Conservation (phyloP, 2,888 invertebrate species). For the Platycheirus albimanus region DNA sequence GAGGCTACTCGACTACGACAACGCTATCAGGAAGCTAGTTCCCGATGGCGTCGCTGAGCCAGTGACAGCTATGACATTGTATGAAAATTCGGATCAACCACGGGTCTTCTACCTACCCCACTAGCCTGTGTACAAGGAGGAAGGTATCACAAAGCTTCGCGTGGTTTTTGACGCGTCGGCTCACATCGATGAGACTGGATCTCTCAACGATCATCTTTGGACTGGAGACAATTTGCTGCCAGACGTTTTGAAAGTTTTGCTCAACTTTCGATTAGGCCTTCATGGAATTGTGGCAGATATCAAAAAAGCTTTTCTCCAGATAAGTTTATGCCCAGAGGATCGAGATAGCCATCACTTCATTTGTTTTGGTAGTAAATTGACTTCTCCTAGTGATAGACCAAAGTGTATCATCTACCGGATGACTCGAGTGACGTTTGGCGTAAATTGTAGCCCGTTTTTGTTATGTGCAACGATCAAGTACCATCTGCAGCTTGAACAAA, state of each 20-base stretch:
- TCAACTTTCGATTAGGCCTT: constrained; percentile 32
- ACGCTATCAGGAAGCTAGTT: neutral
- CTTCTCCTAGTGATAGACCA: constrained; percentile 8
- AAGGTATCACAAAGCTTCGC: no score
- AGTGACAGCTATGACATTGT: neutral
- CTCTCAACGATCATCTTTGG: constrained; percentile 44
- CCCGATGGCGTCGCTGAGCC: constrained; percentile 9
- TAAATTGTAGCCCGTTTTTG: constrained; percentile 39
- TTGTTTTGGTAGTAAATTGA: constrained; percentile 6
- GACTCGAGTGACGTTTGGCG: constrained; percentile 33
- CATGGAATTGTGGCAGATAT: constrained; percentile 28
- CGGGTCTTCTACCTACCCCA: constrained; percentile 26
- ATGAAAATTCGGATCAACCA: neutral
- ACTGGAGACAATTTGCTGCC: constrained; percentile 43
- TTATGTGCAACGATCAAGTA: constrained; percentile 7
- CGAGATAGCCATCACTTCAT: constrained; percentile 36
- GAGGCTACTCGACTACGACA: constrained; percentile 15
- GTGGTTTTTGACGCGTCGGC: no score
- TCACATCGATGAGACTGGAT: neutral
- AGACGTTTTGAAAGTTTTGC: constrained; percentile 18
- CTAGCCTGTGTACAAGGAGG: constrained; percentile 31
- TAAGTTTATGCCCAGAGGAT: neutral
- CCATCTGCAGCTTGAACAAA: neutral
- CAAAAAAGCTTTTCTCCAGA: constrained; percentile 25
- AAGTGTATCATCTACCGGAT: neutral